Evolutionary conservation across 2,113 vertebrate species (phyloP), one percentile per base, ranked within the genome.

Genomic region (Egretta garzetta): DNA sequence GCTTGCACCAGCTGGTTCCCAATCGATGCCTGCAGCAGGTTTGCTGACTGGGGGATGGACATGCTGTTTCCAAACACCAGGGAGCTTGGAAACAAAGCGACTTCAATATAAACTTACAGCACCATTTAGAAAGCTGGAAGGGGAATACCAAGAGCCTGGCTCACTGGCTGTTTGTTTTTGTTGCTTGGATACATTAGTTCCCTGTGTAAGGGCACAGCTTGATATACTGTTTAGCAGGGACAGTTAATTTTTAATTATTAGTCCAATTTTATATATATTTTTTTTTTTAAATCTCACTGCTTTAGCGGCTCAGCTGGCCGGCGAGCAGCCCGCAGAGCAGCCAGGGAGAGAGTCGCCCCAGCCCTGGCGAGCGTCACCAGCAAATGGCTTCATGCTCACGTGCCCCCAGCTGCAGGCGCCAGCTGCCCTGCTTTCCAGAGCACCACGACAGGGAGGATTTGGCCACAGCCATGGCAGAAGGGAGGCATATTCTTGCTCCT

Each of bases 371-470:
- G 28, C 0, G 0, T 81, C 60, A 79, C 85, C 88, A 88, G 94
- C 76, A 62, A 89, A 80, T 47, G 64, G 89, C 86, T 93, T 91
- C 68, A 12, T 30, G 72, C 80, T 92, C 84, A 81, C 12, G 3
- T 97, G 87, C 77, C 80, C 58, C 26, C 72, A 73, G 94, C 96
- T 96, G 80, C 93, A 62, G 91, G 86, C 67, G 2, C 55, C 14
- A 37, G 70, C 85, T 95, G 92, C 35, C 92, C 94, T 90, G 85
- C 88, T 95, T 90, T 79, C 58, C 70, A 85, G 62, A 33, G 63
- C 47, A n/a, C 50, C 0, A 1, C 8, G 2, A n/a, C 0, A 0
- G 49, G 59, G 80, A 49, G 60, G 63, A 73, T 94, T 66, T 92
- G 71, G 62, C 39, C 3, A 2, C 35, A 63, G 66, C 81, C 32